Evolutionary conservation across 1,140 invertebrate genomes (phyloP).

Genomic region (Drosophila sp.): DNA sequence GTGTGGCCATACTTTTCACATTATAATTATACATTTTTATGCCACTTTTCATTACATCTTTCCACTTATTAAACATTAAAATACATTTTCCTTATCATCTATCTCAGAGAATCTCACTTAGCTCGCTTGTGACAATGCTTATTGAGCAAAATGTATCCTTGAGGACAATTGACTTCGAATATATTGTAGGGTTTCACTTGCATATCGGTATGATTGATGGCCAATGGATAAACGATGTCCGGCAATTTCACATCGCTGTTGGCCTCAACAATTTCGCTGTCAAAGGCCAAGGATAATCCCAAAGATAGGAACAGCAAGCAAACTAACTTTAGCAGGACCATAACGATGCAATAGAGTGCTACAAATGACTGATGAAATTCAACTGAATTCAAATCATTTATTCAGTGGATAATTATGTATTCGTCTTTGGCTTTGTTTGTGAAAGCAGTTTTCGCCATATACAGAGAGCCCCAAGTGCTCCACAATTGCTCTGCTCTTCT

Average conservation of each 20-base stretch:
- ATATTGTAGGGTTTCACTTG: slow-evolving; percentile 71
- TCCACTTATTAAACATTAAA: background rate
- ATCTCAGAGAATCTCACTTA: slow-evolving; percentile 9
- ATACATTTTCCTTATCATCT: background rate
- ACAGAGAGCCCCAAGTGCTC: slow-evolving; percentile 23
- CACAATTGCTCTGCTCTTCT: background rate
- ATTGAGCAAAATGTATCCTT: slow-evolving; percentile 68
- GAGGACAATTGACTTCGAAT: slow-evolving; percentile 64
- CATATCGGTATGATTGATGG: slow-evolving; percentile 28
- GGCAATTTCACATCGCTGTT: background rate
- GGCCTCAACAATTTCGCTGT: slow-evolving; percentile 68
- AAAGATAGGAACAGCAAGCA: slow-evolving; percentile 22
- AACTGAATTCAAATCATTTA: slow-evolving; percentile 45
- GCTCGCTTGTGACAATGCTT: slow-evolving; percentile 74
- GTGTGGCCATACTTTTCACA: background rate
- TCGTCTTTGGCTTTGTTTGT: slow-evolving; percentile 27
- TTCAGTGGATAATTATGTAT: slow-evolving; percentile 31
- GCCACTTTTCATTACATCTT: background rate
- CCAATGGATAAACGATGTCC: slow-evolving; percentile 20
- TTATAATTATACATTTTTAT: background rate
- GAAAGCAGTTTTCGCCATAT: slow-evolving; percentile 59
- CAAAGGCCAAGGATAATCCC: slow-evolving; percentile 23
- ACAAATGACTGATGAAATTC: background rate
- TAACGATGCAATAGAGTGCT: background rate
- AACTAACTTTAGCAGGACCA: background rate